Base-by-base conservation (phyloP, 2,113 vertebrate species). In the Corapipo altera region DNA sequence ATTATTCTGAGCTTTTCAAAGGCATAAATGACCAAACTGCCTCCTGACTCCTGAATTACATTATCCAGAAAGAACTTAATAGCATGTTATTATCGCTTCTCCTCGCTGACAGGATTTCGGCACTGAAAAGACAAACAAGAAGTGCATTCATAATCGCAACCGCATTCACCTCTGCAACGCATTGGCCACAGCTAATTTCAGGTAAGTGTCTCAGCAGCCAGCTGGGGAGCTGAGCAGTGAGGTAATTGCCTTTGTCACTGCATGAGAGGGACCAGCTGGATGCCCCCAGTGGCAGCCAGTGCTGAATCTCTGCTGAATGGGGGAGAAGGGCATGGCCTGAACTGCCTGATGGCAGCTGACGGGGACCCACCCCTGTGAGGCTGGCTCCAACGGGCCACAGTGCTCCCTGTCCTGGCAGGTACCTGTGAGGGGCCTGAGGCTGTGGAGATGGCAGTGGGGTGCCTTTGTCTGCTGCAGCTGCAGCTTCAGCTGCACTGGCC, bases 41-140 rank as follows among this genome's bases (percentile, higher is more conserved):
- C 97, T 98, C 97, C 97, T 98, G 97, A 97, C 97, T 98, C 97
- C 97, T 98, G 98, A 98, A 98, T 98, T 97, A 97, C 96, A 98
- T 98, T 98, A 98, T 97, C 96, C 96, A 98, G 97, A 98, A 98
- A 97, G 97, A 97, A 97, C 97, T 98, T 98, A 98, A 98, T 98
- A 98, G 95, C 97, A 96, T 97, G 97, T 97, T 98, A 98, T 98
- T 98, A 98, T 98, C 97, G 18, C 95, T 97, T 98, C 97, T 98
- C 93, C 89, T 97, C 94, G 26, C 95, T 98, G 98, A 98, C 98
- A 98, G 98, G 91, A 96, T 97, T 98, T 98, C 92, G 64, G 97
- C 97, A 91, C 96, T 96, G 96, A 96, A 97, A 98, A 98, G 97
- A 98, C 98, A 98, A 98, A 98, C 97, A 98, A 98, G 97, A 88